Conservation (phyloP, 2,113 vertebrate species). For the Choloepus hoffmanni region DNA sequence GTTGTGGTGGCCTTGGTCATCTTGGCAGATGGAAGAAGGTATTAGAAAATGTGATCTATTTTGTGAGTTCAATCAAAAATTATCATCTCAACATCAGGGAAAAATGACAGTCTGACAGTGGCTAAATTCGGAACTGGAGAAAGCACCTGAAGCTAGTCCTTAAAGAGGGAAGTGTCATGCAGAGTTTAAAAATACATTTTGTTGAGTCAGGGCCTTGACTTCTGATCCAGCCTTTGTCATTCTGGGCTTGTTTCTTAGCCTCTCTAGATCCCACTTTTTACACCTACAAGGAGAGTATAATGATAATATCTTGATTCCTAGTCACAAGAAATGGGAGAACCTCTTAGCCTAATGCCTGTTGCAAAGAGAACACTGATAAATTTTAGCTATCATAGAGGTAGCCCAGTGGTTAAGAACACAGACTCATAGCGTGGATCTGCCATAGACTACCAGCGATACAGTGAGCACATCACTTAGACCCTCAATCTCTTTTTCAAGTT, state of each 20-base stretch:
- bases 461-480: neutral
- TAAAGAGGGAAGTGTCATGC: neutral
- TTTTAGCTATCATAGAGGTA: fast-evolving
- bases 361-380: neutral
- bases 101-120: neutral
- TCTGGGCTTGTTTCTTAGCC: neutral
- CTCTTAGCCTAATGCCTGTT: fast-evolving
- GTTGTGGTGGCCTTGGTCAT: neutral
- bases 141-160: neutral
- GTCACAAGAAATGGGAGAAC: neutral
- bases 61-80: neutral
- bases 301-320: no score
- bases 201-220: neutral
- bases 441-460: neutral
- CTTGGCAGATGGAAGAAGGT: neutral
- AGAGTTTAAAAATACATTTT: neutral
- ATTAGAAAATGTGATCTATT: neutral
- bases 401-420: neutral
- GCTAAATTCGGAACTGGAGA: no score
- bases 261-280: neutral
- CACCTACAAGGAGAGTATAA: neutral
- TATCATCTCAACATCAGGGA: no score
- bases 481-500: neutral
- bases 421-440: neutral
- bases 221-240: neutral